Conservation (phyloP, 2,113 vertebrate genomes). For the Meleagris gallopavo region DNA sequence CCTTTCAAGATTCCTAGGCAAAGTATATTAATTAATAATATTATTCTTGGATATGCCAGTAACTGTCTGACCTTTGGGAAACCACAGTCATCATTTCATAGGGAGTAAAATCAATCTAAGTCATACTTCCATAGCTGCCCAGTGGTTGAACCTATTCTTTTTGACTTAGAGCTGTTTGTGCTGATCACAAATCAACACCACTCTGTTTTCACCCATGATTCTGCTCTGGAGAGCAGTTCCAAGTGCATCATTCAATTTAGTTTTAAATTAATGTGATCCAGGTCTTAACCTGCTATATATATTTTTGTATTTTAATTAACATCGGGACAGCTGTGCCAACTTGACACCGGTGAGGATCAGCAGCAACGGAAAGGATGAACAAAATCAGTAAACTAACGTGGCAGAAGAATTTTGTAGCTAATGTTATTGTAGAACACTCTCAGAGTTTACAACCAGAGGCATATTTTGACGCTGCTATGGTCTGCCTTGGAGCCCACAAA, state of each 20-base stretch:
- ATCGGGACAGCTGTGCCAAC: neutral
- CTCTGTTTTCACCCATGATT: neutral
- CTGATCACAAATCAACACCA: neutral
- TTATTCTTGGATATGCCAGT: neutral
- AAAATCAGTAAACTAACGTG: neutral
- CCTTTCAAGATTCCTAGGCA: slow-evolving; percentile 5
- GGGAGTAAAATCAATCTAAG: neutral
- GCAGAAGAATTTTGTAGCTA: neutral
- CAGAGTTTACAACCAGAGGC: neutral
- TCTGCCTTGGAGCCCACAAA: neutral
- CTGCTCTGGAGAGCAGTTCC: neutral
- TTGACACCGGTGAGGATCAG: neutral
- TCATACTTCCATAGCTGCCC: neutral
- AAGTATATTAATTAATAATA: slow-evolving; percentile 30
- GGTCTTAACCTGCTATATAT: neutral
- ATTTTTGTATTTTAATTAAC: slow-evolving; percentile 7
- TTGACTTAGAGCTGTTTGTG: neutral
- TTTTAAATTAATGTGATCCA: neutral
- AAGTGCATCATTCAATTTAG: neutral
- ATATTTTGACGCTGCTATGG: neutral
- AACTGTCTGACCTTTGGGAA: slow-evolving; percentile 32
- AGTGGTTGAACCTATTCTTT: neutral
- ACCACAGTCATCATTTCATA: neutral
- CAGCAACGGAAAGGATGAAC: neutral
- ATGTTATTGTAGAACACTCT: neutral